Evolutionary conservation across 1,140 invertebrate genomes (phyloP).

Genomic region (Drosophila tani): DNA sequence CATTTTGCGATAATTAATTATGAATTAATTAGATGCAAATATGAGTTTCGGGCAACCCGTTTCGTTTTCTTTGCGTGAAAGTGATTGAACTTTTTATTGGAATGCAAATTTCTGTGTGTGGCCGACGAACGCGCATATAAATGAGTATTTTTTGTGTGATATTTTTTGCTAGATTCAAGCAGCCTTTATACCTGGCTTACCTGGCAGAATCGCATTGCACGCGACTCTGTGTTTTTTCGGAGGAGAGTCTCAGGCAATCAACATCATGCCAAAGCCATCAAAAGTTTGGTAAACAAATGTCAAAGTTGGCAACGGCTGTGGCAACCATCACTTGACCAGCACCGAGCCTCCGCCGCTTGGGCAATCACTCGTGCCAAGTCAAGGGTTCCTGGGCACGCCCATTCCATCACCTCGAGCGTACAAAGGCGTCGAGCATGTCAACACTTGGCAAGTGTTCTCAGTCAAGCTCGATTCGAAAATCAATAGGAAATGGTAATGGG

Average conservation of each 20-base stretch:
- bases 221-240: background rate
- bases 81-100: conserved; percentile 47
- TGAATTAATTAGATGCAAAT: conserved; percentile 32
- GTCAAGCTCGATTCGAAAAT: conserved; percentile 42
- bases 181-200: background rate
- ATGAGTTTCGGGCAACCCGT: conserved; percentile 12
- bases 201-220: background rate
- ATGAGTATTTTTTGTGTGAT: conserved; percentile 10
- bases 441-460: conserved; percentile 26
- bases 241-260: background rate
- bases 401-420: conserved; percentile 16
- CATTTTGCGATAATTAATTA: conserved; percentile 50
- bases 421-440: conserved; percentile 45
- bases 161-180: background rate
- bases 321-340: conserved; percentile 21
- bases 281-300: conserved; percentile 35
- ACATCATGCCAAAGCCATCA: background rate
- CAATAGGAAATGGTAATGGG: conserved; percentile 52
- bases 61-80: conserved; percentile 27
- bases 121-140: conserved; percentile 20
- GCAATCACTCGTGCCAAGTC: conserved; percentile 20
- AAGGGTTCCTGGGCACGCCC: conserved; percentile 26
- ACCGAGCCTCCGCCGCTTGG: conserved; percentile 4
- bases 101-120: conserved; percentile 33
- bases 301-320: conserved; percentile 26